A percentile compares a stretch with the other conserved stretches of the same genome.
Conservation (phyloP, 2,888 invertebrate genomes). For the Trichogramma dendrolimi region DNA sequence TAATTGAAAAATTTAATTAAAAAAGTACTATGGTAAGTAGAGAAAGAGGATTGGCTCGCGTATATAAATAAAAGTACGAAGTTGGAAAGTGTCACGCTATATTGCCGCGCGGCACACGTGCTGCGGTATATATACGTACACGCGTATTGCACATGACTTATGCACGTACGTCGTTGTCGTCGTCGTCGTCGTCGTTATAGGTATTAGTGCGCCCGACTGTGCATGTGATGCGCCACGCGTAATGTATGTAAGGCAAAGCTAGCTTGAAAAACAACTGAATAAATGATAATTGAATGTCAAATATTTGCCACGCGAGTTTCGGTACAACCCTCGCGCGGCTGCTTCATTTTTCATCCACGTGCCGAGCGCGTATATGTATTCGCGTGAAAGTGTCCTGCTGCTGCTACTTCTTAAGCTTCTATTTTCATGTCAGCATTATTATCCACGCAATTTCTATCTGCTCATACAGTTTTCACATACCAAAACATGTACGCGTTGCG, state of each 20-base stretch:
- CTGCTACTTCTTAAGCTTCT: too few species aligned
- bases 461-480: too few species aligned
- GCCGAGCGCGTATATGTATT: neutral
- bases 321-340: slow-evolving; percentile 15
- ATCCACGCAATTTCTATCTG: too few species aligned
- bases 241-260: slow-evolving; percentile 1
- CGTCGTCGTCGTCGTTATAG: neutral
- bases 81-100: slow-evolving; percentile 15
- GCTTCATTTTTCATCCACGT: slow-evolving; percentile 6
- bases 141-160: too few species aligned
- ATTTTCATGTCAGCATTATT: too few species aligned
- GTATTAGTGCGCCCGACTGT: too few species aligned
- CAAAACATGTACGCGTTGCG: too few species aligned
- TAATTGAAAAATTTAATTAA: too few species aligned
- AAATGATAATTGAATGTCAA: slow-evolving; percentile 52
- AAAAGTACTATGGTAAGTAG: too few species aligned
- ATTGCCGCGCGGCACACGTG: slow-evolving; percentile 11
- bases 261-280: slow-evolving; percentile 51
- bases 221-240: neutral
- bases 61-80: too few species aligned
- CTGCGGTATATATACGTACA: neutral
- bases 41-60: slow-evolving; percentile 7
- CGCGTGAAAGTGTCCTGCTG: too few species aligned
- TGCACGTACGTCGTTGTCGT: neutral
- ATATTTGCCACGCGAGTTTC: slow-evolving; percentile 41